A percentile compares a stretch with the other conserved stretches of the same genome.
These are phyloP conservation scores for Actinopyga echinites DNA, from an alignment of 53 echinoderm and acorn worm genomes.

Conservation along the genomic window DNA sequence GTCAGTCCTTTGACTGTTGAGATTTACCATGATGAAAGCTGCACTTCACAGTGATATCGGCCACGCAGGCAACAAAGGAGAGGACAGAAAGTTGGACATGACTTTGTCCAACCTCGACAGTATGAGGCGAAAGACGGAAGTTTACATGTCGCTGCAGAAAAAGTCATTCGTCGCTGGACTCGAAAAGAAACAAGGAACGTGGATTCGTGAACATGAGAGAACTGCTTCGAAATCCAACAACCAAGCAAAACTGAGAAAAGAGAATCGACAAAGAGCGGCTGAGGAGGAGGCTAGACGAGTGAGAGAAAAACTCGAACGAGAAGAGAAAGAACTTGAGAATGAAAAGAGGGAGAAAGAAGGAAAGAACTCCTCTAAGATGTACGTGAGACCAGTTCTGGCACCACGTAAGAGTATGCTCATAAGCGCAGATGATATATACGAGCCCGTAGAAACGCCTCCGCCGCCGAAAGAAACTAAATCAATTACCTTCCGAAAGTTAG, in stretches of 20 bases:
- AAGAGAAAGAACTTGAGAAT: constrained; percentile 17
- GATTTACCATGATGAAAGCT: constrained; percentile 3
- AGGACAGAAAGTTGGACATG: constrained; percentile 76
- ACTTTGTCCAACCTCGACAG: constrained; percentile 72
- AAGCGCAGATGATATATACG: constrained; percentile 12
- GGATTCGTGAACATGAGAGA: constrained; percentile 75
- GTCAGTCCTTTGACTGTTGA: not conserved
- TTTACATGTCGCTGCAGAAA: constrained; percentile 75
- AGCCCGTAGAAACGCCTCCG: constrained; percentile 22
- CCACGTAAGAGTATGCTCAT: constrained; percentile 23
- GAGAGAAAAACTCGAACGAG: constrained; percentile 6
- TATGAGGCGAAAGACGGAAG: constrained; percentile 67
- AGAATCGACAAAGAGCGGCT: not conserved
- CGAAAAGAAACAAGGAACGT: constrained; percentile 84
- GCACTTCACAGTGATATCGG: constrained; percentile 32
- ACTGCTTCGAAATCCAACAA: constrained; percentile 65
- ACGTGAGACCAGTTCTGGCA: not conserved
- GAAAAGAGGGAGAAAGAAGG: not conserved
- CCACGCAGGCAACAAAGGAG: constrained; percentile 54
- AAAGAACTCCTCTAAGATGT: not conserved
- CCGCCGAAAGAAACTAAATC: constrained; percentile 33
- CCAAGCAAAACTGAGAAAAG: constrained; percentile 34
- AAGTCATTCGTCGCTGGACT: constrained; percentile 80
- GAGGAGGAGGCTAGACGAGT: not conserved
- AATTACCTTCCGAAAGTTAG: constrained; percentile 3